These are phyloP conservation scores for Butorides virescens DNA, from an alignment of 2,113 vertebrate genomes.

Conservation along the genomic window DNA sequence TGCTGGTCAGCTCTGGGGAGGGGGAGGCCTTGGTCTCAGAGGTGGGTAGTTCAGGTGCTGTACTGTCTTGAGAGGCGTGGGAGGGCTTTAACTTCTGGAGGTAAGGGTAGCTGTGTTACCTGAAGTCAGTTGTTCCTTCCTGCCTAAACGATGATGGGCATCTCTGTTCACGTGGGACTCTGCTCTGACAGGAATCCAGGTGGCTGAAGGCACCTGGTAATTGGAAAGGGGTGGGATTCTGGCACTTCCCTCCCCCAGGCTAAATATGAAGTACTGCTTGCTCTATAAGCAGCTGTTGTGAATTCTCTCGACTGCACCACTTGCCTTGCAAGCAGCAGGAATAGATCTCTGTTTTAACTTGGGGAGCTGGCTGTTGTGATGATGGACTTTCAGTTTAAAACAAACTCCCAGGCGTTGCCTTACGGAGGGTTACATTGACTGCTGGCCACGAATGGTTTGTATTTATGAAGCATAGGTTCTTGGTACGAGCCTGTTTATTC, in stretches of 20 bases:
- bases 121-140: background rate
- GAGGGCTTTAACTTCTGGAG: background rate
- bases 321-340: background rate
- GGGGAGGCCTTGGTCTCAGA: background rate
- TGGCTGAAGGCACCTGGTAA: background rate
- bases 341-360: background rate
- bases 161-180: background rate
- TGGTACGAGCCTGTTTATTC: fast-evolving
- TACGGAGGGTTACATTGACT: fast-evolving
- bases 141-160: fast-evolving
- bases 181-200: background rate
- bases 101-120: background rate
- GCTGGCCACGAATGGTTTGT: background rate
- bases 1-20: background rate
- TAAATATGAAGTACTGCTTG: background rate
- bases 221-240: background rate
- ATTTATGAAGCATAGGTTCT: fast-evolving
- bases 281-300: fast-evolving
- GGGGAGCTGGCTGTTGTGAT: background rate
- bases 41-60: background rate
- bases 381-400: fast-evolving
- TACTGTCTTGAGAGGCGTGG: fast-evolving
- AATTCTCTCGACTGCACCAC: fast-evolving
- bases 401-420: background rate
- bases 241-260: background rate